These are phyloP conservation scores for Seira ritae DNA, from an alignment of 2,888 invertebrate genomes.

Conservation along the genomic window DNA sequence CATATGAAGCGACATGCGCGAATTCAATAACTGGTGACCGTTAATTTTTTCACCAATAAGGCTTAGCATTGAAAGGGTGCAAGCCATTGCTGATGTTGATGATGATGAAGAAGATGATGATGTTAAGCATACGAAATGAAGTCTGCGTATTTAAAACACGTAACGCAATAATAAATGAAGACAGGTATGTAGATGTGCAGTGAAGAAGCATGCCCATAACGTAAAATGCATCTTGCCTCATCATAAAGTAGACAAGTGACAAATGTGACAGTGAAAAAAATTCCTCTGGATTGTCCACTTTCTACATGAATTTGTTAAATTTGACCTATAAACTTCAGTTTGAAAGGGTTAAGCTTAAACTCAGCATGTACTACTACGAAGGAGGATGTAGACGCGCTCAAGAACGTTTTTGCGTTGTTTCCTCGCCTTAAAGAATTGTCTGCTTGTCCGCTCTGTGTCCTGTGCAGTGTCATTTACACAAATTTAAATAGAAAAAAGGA, in stretches of 20 bases:
- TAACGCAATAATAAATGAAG: conserved; percentile 12
- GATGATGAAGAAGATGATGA: conserved; percentile 14
- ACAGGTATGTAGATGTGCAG: conserved; percentile 1
- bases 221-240: conserved; percentile 1
- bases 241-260: conserved; percentile 24
- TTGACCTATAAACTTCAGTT: conserved; percentile 47
- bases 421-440: conserved; percentile 1
- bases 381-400: conserved; percentile 39
- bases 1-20: no score
- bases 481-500: conserved; percentile 11
- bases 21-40: conserved; percentile 35
- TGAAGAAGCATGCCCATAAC: background rate
- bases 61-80: background rate
- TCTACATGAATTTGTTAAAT: conserved; percentile 49
- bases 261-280: conserved; percentile 46
- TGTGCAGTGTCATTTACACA: conserved; percentile 2
- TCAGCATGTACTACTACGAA: conserved; percentile 15
- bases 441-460: background rate
- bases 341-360: conserved; percentile 9
- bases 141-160: conserved; percentile 6
- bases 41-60: conserved; percentile 27
- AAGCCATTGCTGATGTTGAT: background rate
- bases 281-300: conserved; percentile 55
- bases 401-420: background rate
- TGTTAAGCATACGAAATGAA: conserved; percentile 1